Percentiles rank a stretch among this genome's conserved stretches.
phyloP scores from a whole-genome alignment of 2,113 vertebrate genomes.

The Nyctereutes procyonoides region DNA sequence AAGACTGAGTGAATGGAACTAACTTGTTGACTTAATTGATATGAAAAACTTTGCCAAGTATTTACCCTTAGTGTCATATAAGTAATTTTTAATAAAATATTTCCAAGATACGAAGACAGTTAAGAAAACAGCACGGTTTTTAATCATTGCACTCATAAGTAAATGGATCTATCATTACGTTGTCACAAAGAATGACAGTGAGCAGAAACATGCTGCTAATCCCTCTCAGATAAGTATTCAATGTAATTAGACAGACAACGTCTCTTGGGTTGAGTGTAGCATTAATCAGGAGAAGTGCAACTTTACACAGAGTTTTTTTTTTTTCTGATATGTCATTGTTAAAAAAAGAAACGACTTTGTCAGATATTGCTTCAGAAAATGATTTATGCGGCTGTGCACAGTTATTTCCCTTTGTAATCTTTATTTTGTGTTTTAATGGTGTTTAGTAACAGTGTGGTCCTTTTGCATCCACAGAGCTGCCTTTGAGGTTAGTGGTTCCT shows the following conservation, averaged over 20 bases:
- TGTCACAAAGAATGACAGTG: conserved; percentile 88
- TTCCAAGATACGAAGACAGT: conserved; percentile 88
- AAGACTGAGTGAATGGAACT: conserved; percentile 33
- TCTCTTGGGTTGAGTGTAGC: conserved; percentile 85
- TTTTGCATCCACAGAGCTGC: background rate
- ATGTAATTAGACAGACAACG: conserved; percentile 87
- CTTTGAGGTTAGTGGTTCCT: background rate
- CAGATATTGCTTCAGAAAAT: conserved; percentile 73
- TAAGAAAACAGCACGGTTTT: conserved; percentile 88
- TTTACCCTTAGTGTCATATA: conserved; percentile 88
- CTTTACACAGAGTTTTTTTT: conserved; percentile 81
- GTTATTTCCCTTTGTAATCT: background rate
- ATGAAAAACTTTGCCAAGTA: conserved; percentile 85
- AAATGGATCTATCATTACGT: conserved; percentile 88
- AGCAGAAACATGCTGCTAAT: conserved; percentile 88
- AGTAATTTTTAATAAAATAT: conserved; percentile 90
- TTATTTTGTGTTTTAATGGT: background rate
- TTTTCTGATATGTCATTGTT: conserved; percentile 83
- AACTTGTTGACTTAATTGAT: conserved; percentile 81
- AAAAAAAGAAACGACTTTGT: conserved; percentile 77
- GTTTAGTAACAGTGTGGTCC: background rate
- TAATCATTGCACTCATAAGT: conserved; percentile 88
- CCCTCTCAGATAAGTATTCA: conserved; percentile 87
- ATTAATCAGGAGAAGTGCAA: conserved; percentile 86
- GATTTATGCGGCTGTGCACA: background rate